Evolutionary conservation across 1,140 invertebrate genomes (phyloP), one percentile per base, ranked within the genome.

Genomic region (Cotesia glomerata): DNA sequence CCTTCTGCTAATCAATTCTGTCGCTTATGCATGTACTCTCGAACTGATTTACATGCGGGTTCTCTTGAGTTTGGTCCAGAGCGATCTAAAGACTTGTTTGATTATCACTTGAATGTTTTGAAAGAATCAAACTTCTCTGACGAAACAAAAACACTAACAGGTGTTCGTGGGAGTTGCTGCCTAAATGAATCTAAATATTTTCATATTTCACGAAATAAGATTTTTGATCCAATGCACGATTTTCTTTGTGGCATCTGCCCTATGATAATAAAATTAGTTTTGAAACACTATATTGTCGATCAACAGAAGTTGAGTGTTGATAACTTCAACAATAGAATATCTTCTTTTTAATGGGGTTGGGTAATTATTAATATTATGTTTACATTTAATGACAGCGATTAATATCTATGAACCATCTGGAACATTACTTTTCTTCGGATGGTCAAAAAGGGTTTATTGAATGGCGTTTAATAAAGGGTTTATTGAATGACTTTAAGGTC

Each of bases 211-310:
- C 4, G 54, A 0, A 78, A 78, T 45, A 75, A 78, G 72, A 54
- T n/a, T 77, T 74, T 78, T 39, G 72, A 78, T 56, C 34, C 69
- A 0, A 75, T 78, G 74, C 77, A 77, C 18, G 73, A 76, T 65
- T 69, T 72, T 3, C 64, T 78, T 32, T 75, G 77, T 66, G 74
- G 75, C 59, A 54, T 74, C 9, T 78, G 74, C 64, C 72, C 72
- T 7, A 74, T 76, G 72, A 63, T 75, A 11, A 3, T 75, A 1
- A 74, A 75, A 63, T 34, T 76, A 9, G 73, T 78, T 0, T 54
- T 76, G 35, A 69, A 69, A 8, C 13, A 75, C 16, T 71, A 67
- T 71, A 54, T 73, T 8, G 11, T 72, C 1, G 52, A 13, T 18
- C 39, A 71, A 73, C 26, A 34, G 26, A 34, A 66, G 1, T 76